These are phyloP conservation scores for Pteria penguin DNA, from an alignment of 2,888 invertebrate genomes.

Conservation along the genomic window DNA sequence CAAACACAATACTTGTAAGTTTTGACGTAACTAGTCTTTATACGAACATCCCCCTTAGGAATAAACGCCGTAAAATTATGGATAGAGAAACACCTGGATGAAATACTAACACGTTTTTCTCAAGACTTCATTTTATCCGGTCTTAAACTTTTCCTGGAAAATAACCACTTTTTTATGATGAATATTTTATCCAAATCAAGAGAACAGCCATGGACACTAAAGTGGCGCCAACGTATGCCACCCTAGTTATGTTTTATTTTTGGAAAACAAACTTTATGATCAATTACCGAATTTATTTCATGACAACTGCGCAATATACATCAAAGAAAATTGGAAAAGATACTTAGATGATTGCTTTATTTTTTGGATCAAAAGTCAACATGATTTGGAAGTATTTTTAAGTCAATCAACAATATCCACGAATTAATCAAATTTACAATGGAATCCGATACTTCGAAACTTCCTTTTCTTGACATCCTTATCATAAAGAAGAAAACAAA, in stretches of 20 bases:
- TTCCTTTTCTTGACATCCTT: constrained; percentile 10
- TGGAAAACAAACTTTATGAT: constrained; percentile 26
- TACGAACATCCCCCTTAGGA: constrained; percentile 20
- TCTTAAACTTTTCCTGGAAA: constrained; percentile 4
- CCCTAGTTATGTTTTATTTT: constrained; percentile 24
- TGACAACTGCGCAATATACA: neutral
- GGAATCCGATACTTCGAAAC: neutral
- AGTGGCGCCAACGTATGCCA: constrained; percentile 43
- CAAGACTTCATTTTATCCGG: neutral
- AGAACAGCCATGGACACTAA: constrained; percentile 22
- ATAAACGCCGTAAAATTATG: constrained; percentile 21
- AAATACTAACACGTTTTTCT: neutral
- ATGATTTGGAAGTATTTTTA: neutral
- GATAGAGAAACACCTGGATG: constrained; percentile 13
- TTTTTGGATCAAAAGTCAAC: neutral
- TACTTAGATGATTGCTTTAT: constrained; percentile 15
- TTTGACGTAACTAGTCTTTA: constrained; percentile 32
- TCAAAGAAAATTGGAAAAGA: neutral
- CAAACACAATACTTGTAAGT: neutral
- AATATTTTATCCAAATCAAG: neutral
- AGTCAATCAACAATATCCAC: neutral
- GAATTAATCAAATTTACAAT: neutral
- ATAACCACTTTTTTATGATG: constrained; percentile 8
- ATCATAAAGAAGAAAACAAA: neutral
- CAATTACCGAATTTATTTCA: constrained; percentile 4